phyloP scores from a whole-genome alignment of 2,797 vertebrate genomes.

The Protosalanx chinensis region DNA sequence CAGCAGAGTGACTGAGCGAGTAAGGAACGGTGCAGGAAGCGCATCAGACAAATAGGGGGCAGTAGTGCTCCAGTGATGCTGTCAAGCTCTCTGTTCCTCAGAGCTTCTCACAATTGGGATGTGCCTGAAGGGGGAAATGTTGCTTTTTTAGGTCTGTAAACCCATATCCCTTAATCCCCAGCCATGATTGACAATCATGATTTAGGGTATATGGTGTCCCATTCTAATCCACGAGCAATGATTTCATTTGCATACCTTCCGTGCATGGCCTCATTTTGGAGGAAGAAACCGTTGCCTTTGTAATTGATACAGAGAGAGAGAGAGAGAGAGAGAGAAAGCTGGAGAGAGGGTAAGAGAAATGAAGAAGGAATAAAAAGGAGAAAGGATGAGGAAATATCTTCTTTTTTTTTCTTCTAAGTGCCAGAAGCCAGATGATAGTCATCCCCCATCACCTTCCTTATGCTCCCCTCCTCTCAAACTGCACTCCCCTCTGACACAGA shows the following conservation, averaged over 20 bases:
- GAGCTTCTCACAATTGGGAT: constrained; percentile 93
- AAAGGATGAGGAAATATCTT: constrained; percentile 68
- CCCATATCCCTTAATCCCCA: constrained; percentile 99
- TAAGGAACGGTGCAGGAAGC: constrained; percentile 68
- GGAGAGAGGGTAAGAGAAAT: constrained; percentile 59
- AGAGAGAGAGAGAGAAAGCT: constrained; percentile 55
- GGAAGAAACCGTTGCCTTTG: constrained; percentile 78
- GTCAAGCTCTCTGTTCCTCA: constrained; percentile 70
- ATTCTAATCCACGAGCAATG: constrained; percentile 98
- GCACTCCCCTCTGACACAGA: constrained; percentile 40
- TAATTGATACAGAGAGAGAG: constrained; percentile 77
- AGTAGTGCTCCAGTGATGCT: constrained; percentile 93
- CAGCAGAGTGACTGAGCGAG: constrained; percentile 40
- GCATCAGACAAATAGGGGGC: constrained; percentile 85
- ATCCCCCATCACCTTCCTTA: constrained; percentile 52
- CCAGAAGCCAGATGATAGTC: constrained; percentile 67
- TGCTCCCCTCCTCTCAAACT: constrained; percentile 44
- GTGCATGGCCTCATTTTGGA: constrained; percentile 94
- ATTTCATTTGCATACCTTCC: constrained; percentile 99
- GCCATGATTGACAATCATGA: constrained; percentile 99
- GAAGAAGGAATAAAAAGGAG: constrained; percentile 65
- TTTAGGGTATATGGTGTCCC: constrained; percentile 99
- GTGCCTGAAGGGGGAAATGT: constrained; percentile 95
- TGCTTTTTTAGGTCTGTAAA: constrained; percentile 99
- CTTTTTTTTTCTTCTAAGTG: constrained; percentile 42